These are phyloP conservation scores for Erynnis tages DNA, from an alignment of 2,888 invertebrate species.

Conservation along the genomic window DNA sequence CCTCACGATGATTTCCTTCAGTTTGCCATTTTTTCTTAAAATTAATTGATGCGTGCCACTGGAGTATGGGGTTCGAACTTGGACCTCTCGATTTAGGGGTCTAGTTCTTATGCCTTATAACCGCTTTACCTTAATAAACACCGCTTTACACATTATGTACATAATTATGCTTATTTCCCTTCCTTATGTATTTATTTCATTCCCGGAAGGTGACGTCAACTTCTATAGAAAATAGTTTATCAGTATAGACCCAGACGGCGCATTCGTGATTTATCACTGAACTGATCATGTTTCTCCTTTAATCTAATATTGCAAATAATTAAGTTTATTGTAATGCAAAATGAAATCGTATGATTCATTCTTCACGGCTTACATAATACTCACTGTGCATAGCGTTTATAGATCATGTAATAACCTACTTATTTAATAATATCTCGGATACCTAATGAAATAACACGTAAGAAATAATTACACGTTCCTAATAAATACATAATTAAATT, in stretches of 20 bases:
- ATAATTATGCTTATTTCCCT: background rate
- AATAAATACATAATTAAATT: no score
- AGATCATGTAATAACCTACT: constrained; percentile 8
- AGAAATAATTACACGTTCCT: background rate
- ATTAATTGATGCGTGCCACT: no score
- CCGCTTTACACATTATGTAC: no score
- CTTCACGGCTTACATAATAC: background rate
- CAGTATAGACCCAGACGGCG: background rate
- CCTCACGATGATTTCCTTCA: background rate
- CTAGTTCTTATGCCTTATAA: no score
- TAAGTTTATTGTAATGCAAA: constrained; percentile 4
- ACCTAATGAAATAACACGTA: no score
- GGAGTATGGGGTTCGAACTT: no score
- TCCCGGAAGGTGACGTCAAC: constrained; percentile 5
- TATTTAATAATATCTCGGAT: background rate
- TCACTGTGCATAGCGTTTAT: constrained; percentile 14
- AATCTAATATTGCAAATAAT: constrained; percentile 5
- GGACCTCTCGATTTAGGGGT: no score
- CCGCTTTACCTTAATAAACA: no score
- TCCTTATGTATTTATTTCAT: background rate
- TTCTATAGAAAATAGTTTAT: constrained; percentile 6
- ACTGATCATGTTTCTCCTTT: constrained; percentile 6
- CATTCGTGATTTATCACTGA: background rate
- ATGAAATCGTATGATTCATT: background rate
- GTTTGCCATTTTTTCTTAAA: no score